Evolutionary conservation across 2,888 invertebrate species (phyloP).

Genomic region (Epistrophe grossulariae): DNA sequence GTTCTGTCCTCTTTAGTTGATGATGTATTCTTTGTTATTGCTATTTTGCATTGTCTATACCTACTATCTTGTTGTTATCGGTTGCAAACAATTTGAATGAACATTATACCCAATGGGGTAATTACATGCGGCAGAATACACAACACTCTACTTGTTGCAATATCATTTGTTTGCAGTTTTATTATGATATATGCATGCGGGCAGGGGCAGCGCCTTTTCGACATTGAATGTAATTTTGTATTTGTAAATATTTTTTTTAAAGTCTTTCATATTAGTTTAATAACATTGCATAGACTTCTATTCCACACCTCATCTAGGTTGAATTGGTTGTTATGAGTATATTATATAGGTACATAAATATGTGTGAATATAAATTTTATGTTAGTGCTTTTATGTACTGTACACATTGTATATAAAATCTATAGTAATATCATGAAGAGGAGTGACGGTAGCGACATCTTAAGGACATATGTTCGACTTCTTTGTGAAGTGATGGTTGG

Average conservation of each 20-base stretch:
- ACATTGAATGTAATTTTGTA: neutral
- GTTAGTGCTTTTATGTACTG: neutral
- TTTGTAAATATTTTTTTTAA: neutral
- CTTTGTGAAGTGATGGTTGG: too few relatives aligned
- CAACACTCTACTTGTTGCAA: slow-evolving; percentile 17
- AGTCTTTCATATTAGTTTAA: neutral
- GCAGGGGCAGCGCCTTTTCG: slow-evolving; percentile 9
- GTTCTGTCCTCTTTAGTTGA: slow-evolving; percentile 14
- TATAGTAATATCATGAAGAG: too few relatives aligned
- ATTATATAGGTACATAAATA: neutral
- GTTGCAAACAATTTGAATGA: slow-evolving; percentile 17
- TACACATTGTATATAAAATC: too few relatives aligned
- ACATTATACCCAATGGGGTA: slow-evolving; percentile 26
- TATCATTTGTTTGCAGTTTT: slow-evolving; percentile 12
- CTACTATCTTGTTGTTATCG: neutral
- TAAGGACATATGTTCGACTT: too few relatives aligned
- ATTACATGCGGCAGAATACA: neutral
- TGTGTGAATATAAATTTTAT: neutral
- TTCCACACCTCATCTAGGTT: slow-evolving; percentile 4
- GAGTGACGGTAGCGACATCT: too few relatives aligned
- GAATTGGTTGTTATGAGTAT: neutral
- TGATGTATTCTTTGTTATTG: slow-evolving; percentile 13
- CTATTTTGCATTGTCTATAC: neutral
- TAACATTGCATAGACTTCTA: slow-evolving; percentile 9
- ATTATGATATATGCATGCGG: slow-evolving; percentile 7